A percentile compares a stretch with the other conserved stretches of the same genome.
Conservation (phyloP, 2,888 invertebrate species). For the Sarcophaga variegata region DNA sequence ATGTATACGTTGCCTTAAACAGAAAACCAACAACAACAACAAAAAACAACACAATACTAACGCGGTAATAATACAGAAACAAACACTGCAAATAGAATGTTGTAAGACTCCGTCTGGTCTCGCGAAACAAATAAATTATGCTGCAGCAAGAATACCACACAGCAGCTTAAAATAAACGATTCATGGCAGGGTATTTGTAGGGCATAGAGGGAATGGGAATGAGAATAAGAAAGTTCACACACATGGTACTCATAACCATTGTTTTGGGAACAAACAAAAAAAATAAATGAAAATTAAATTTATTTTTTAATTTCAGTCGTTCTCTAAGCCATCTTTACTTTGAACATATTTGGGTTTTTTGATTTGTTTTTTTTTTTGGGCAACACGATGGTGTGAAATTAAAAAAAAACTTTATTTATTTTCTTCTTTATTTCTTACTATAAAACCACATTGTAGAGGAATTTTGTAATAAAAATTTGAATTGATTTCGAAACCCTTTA, state of each 20-base stretch:
- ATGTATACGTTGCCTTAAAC: neutral
- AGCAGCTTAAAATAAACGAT: constrained; percentile 33
- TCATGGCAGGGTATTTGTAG: neutral
- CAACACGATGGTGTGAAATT: constrained; percentile 1
- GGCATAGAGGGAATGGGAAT: neutral
- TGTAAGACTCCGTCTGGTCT: constrained; percentile 69
- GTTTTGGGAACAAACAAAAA: neutral
- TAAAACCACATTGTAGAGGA: too few species aligned
- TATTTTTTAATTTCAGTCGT: neutral
- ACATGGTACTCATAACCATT: neutral
- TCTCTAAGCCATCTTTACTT: neutral
- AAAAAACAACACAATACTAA: neutral
- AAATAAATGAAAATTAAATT: neutral
- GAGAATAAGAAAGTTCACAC: neutral
- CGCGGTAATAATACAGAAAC: neutral
- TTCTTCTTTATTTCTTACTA: too few species aligned
- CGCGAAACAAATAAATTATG: constrained; percentile 68
- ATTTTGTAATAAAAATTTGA: too few species aligned
- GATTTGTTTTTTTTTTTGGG: neutral
- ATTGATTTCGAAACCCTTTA: too few species aligned
- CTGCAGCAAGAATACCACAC: constrained; percentile 55
- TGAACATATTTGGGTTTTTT: too few species aligned
- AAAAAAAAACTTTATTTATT: neutral
- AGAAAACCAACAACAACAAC: neutral
- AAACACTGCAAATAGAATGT: constrained; percentile 3